Conservation (phyloP, 2,797 vertebrate species). For the Crocodylus rhombifer region DNA sequence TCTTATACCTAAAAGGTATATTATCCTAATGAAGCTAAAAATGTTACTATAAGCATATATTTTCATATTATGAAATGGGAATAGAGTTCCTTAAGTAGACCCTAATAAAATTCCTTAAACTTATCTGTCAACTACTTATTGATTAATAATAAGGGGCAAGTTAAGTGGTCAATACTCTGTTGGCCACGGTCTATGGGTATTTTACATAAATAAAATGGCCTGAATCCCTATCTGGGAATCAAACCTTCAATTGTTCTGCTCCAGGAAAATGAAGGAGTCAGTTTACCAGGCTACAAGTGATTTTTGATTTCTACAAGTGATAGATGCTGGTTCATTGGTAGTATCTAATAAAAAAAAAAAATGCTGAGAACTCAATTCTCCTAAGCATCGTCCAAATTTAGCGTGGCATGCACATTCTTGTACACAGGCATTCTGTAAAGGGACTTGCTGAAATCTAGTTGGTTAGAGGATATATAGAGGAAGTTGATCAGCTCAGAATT, state of each 20-base stretch:
- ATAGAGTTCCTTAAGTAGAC: not conserved
- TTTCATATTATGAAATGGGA: not conserved
- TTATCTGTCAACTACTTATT: not conserved
- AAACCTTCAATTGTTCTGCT: not conserved
- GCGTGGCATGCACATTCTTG: not conserved
- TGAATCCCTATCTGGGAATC: not conserved
- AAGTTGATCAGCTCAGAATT: too few species aligned
- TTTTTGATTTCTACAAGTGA: not conserved
- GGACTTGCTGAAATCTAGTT: not conserved
- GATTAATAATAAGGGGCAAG: rapidly evolving
- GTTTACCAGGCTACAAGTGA: not conserved
- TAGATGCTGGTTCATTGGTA: not conserved
- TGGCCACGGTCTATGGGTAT: rapidly evolving
- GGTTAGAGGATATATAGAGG: not conserved
- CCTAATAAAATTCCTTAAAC: not conserved
- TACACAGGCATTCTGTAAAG: not conserved
- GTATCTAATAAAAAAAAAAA: not conserved
- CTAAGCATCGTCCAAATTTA: not conserved
- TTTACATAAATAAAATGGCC: not conserved
- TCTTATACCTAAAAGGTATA: not conserved
- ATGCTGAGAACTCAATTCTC: not conserved
- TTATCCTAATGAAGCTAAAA: not conserved
- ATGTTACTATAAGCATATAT: not conserved
- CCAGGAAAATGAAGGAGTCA: not conserved
- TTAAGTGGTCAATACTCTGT: not conserved